Evolutionary conservation across 2,797 vertebrate species (phyloP), one percentile per base, ranked within the genome.

Genomic region (Knipowitschia caucasica): DNA sequence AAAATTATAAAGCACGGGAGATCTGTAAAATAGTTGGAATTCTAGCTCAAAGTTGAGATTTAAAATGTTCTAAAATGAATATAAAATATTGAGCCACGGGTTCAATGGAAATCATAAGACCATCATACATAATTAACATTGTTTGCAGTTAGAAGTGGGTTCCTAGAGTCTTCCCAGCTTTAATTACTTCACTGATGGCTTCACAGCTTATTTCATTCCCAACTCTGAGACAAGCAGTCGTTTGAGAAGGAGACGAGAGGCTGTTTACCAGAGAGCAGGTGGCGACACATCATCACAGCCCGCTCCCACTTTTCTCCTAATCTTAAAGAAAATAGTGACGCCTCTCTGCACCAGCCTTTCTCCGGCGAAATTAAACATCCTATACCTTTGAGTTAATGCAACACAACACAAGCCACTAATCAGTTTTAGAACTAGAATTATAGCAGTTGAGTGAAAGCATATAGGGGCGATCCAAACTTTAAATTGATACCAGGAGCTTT

Each of bases 221-320:
- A 17, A 18, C 18, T 49, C 54, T 66, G 65, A 62, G 57, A 49
- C 56, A 53, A 54, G 64, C 44, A 47, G 39, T 49, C 39, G 33
- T 23, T n/a, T 59, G 43, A 56, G 36, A 44, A 67, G 29, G 15
- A 18, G 55, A 47, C 12, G 27, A 44, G 21, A 69, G 60, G 59
- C 63, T 73, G 67, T 60, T 67, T 35, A 30, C 50, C 68, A 62
- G n/a, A 61, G 65, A 73, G 38, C 75, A 78, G 68, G 61, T 78
- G 66, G 66, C 51, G 52, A 24, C 27, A 64, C 76, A 68, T 43
- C 39, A 44, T 33, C 64, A 63, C 56, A 64, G 60, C 51, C 55
- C 62, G 53, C 57, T 54, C 45, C 69, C 53, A 63, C 55, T 64
- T 57, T 58, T 58, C 36, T 53, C 34, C 40, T 63, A 66, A 71